These are phyloP conservation scores for Diploscapter pachys DNA, from an alignment of 1,140 invertebrate genomes.

Conservation along the genomic window DNA sequence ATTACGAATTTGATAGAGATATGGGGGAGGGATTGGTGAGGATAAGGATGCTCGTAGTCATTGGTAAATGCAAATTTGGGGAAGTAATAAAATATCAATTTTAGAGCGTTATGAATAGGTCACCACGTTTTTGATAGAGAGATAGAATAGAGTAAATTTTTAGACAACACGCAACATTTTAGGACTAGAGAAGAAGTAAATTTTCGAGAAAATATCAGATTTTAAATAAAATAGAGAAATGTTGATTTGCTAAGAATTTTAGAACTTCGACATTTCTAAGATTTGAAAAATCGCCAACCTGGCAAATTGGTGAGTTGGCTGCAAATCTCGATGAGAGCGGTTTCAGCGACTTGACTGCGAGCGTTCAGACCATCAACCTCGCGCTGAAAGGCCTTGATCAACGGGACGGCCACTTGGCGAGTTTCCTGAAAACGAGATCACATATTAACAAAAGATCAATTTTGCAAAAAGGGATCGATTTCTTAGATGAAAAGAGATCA, in stretches of 20 bases:
- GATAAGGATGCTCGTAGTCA: not conserved
- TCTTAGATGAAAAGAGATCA: not conserved
- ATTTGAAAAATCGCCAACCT: constrained; percentile 9
- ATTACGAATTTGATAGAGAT: not conserved
- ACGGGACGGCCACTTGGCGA: constrained; percentile 23
- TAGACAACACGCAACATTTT: too few relatives aligned
- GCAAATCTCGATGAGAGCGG: constrained; percentile 29
- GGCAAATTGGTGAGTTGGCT: constrained; percentile 11
- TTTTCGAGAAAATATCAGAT: too few relatives aligned
- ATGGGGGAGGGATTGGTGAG: not conserved
- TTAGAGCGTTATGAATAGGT: too few relatives aligned
- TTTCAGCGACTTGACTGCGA: constrained; percentile 15
- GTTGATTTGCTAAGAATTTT: not conserved
- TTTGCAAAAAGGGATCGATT: not conserved
- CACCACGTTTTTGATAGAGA: too few relatives aligned
- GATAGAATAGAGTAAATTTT: too few relatives aligned
- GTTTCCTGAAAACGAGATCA: constrained; percentile 24
- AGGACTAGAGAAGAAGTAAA: too few relatives aligned
- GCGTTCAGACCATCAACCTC: constrained; percentile 26
- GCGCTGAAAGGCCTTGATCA: constrained; percentile 35
- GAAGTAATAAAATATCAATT: too few relatives aligned
- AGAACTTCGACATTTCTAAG: not conserved
- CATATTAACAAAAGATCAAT: not conserved
- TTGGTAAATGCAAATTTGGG: too few relatives aligned
- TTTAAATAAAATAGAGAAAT: not conserved